These are phyloP conservation scores for Mixornis gularis DNA, from an alignment of 2,113 vertebrate genomes.

Conservation along the genomic window DNA sequence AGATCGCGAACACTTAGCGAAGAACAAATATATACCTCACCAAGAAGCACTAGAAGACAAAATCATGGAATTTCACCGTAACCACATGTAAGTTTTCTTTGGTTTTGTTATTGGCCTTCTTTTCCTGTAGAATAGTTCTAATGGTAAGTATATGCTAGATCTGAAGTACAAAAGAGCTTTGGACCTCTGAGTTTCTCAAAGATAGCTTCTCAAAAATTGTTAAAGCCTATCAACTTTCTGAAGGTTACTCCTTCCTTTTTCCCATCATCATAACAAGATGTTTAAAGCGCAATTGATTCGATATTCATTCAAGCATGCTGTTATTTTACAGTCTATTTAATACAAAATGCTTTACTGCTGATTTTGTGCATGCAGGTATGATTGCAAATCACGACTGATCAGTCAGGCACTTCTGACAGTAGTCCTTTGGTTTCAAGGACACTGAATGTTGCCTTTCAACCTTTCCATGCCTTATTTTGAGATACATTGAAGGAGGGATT, in stretches of 20 bases:
- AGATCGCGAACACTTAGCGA: slow-evolving; percentile 90
- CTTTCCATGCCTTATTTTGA: neutral
- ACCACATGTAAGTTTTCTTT: slow-evolving; percentile 80
- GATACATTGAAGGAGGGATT: neutral
- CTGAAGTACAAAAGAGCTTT: neutral
- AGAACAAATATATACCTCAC: slow-evolving; percentile 95
- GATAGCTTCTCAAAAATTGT: neutral
- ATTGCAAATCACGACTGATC: slow-evolving; percentile 44
- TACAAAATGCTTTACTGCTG: slow-evolving; percentile 26
- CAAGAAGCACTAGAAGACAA: slow-evolving; percentile 94
- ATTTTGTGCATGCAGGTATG: slow-evolving; percentile 33
- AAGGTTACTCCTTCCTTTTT: neutral
- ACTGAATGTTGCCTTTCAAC: neutral
- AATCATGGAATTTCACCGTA: slow-evolving; percentile 93
- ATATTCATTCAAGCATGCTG: slow-evolving; percentile 15
- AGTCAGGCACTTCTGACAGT: neutral
- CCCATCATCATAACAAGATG: neutral
- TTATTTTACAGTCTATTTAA: slow-evolving; percentile 52
- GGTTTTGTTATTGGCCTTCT: neutral
- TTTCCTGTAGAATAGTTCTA: neutral
- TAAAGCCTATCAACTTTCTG: neutral
- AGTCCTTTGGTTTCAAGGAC: slow-evolving; percentile 10
- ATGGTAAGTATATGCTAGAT: neutral
- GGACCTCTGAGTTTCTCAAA: neutral
- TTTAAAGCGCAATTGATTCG: slow-evolving; percentile 21